Evolutionary conservation across 2,797 vertebrate genomes (phyloP).

Genomic region (Astyanax mexicanus): DNA sequence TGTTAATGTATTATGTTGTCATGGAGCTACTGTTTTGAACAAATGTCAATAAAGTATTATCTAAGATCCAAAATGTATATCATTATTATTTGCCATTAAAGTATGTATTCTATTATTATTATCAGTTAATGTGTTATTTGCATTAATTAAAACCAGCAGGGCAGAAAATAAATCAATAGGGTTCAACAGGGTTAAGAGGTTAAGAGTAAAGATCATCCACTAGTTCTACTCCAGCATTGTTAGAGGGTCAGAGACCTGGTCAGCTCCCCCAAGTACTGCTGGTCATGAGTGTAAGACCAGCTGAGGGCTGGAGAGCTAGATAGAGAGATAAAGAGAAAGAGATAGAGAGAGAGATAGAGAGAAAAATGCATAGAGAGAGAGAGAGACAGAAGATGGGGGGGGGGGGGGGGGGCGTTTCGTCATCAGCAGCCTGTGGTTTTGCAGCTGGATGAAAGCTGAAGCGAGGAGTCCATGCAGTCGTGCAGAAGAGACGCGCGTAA

Average conservation of each 20-base stretch:
- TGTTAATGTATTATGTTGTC: no score
- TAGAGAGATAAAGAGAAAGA: background rate
- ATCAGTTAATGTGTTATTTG: no score
- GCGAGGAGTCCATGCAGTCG: background rate
- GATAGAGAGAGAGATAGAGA: background rate
- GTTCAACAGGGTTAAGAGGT: no score
- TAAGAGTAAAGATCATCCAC: no score
- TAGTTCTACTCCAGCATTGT: no score
- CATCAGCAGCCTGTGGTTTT: background rate
- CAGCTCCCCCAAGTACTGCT: background rate
- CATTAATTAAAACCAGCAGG: no score
- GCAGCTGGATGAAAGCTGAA: constrained; percentile 32
- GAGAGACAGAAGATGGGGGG: background rate
- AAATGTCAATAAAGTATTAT: no score
- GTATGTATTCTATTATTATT: no score
- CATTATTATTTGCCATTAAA: no score
- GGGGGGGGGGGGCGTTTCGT: background rate
- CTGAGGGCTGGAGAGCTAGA: constrained; percentile 4
- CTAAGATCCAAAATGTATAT: no score
- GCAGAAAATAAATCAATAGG: no score
- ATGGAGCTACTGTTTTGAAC: no score
- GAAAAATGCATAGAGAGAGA: background rate
- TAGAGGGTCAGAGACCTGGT: background rate
- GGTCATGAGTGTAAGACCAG: background rate
- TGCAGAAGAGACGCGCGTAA: constrained; percentile 23